Conservation (phyloP, 2,113 vertebrate genomes). For the Formicarius rufipectus region DNA sequence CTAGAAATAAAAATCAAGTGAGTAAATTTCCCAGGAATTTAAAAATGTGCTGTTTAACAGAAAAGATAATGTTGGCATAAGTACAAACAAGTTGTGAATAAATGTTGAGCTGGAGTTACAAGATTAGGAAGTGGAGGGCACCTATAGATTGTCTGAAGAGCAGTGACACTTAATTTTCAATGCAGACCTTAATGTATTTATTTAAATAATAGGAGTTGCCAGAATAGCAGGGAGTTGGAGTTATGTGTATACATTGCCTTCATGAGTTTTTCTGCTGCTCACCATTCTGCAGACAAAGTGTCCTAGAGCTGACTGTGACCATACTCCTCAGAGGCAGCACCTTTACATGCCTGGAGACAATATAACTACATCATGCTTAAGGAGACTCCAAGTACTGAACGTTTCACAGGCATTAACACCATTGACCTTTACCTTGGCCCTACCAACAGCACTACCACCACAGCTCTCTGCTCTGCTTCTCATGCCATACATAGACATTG, state of each 20-base stretch:
- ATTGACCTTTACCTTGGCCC: background rate
- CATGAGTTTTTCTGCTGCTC: background rate
- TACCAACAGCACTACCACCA: background rate
- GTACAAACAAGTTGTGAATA: background rate
- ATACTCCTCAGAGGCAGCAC: background rate
- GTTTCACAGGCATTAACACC: background rate
- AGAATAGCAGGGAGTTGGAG: background rate
- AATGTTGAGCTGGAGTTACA: background rate
- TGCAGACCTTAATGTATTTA: background rate
- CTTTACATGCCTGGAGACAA: background rate
- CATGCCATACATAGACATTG: background rate
- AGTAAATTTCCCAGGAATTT: background rate
- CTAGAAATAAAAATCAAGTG: background rate
- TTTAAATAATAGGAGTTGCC: background rate
- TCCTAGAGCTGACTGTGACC: background rate
- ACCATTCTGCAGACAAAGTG: accelerated
- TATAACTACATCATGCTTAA: background rate
- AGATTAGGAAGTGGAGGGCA: background rate
- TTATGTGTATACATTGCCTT: background rate
- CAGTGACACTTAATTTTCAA: background rate
- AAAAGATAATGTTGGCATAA: background rate
- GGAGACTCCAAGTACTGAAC: background rate
- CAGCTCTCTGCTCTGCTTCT: background rate
- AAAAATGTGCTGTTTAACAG: background rate
- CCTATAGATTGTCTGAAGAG: background rate